Evolutionary conservation across 2,113 vertebrate species (phyloP).

Genomic region (Peromyscus leucopus): DNA sequence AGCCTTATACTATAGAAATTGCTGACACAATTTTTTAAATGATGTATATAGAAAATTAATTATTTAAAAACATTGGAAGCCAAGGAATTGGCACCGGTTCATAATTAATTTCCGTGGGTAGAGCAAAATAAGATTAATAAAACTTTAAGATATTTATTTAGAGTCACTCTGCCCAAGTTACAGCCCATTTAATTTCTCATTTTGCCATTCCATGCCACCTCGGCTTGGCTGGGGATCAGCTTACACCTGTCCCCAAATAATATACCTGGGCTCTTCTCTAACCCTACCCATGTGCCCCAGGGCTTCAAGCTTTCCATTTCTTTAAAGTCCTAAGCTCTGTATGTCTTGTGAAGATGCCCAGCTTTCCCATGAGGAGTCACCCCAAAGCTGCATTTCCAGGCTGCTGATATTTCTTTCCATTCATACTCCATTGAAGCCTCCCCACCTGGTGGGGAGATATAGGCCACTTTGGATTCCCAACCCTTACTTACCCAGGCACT

Average conservation of each 20-base stretch:
- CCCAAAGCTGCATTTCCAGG: too few relatives aligned
- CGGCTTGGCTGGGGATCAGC: neutral
- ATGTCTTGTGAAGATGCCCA: neutral
- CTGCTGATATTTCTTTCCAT: too few relatives aligned
- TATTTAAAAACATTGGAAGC: constrained; percentile 1
- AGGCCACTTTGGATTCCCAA: neutral
- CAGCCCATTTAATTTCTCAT: neutral
- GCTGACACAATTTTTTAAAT: neutral
- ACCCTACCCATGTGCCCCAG: neutral
- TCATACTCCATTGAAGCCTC: too few relatives aligned
- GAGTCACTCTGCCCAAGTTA: neutral
- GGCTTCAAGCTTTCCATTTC: neutral
- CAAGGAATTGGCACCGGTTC: neutral
- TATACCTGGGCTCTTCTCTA: neutral
- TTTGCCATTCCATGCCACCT: neutral
- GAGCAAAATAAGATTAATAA: neutral
- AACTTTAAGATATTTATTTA: constrained; percentile 26
- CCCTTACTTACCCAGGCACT: too few relatives aligned
- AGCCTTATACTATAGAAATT: neutral
- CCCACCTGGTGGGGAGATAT: accelerated
- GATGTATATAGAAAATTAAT: neutral
- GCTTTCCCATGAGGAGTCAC: neutral
- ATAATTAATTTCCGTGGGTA: neutral
- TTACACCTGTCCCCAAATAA: neutral
- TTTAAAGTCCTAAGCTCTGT: neutral